A percentile compares a stretch with the other conserved stretches of the same genome.
These are phyloP conservation scores for Mylabris phalerata DNA, from an alignment of 1,140 invertebrate genomes.

Conservation along the genomic window DNA sequence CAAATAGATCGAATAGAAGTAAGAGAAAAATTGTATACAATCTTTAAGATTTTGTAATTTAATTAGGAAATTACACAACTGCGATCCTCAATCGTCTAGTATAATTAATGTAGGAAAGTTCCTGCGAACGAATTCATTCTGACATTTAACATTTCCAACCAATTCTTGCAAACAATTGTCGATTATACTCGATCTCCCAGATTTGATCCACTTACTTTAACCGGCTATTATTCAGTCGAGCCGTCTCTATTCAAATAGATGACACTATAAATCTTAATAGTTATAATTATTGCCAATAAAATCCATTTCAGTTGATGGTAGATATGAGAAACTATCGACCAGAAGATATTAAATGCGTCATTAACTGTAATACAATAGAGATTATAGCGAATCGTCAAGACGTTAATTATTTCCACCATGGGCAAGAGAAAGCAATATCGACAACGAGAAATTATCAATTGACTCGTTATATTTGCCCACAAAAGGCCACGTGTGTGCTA, in stretches of 20 bases:
- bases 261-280: too few relatives aligned
- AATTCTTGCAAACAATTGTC: too few relatives aligned
- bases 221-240: too few relatives aligned
- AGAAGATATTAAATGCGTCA: constrained; percentile 27
- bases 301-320: constrained; percentile 19
- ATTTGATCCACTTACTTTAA: too few relatives aligned
- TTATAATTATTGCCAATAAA: too few relatives aligned
- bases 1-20: too few relatives aligned
- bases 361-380: constrained; percentile 21
- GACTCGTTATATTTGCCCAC: constrained; percentile 21
- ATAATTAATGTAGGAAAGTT: background rate
- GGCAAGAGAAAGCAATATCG: constrained; percentile 12
- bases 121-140: background rate
- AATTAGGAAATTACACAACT: too few relatives aligned
- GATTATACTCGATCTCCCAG: too few relatives aligned
- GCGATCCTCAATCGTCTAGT: too few relatives aligned
- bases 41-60: too few relatives aligned
- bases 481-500: constrained; percentile 25
- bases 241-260: too few relatives aligned
- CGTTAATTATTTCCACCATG: background rate
- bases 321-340: constrained; percentile 28
- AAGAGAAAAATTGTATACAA: too few relatives aligned
- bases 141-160: background rate
- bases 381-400: constrained; percentile 23
- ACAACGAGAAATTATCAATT: constrained; percentile 28